phyloP scores from a whole-genome alignment of 1,140 invertebrate species.

The Neotoxoptera formosana region DNA sequence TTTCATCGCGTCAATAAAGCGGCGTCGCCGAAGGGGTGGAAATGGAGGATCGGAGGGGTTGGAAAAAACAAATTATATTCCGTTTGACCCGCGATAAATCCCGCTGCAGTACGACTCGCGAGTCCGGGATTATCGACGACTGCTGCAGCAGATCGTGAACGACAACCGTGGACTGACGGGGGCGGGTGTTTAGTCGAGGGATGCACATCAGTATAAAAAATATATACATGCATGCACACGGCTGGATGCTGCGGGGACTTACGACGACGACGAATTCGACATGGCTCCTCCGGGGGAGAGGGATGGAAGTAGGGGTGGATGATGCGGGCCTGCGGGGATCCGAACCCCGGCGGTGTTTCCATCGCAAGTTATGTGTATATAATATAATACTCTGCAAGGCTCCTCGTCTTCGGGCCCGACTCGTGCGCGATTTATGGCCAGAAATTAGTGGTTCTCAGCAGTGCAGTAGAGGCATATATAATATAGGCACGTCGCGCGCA shows the following conservation, averaged over 20 bases:
- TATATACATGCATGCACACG: not conserved
- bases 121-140: constrained; percentile 24
- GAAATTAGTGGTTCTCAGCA: constrained; percentile 37
- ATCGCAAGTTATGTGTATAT: not conserved
- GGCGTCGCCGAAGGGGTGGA: not conserved
- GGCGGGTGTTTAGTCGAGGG: not conserved
- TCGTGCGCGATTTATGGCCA: not conserved
- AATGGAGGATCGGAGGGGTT: not conserved
- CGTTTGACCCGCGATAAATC: constrained; percentile 20
- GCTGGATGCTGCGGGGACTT: not conserved
- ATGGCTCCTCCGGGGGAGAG: not conserved
- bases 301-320: not conserved
- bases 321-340: not conserved
- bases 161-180: not conserved
- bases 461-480: not conserved
- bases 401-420: not conserved
- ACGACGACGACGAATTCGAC: not conserved
- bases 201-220: not conserved
- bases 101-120: not conserved
- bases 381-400: not conserved
- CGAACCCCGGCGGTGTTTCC: not conserved
- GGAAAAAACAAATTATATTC: not conserved
- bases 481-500: not conserved
- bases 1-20: not conserved
- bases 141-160: not conserved